Evolutionary conservation across 2,113 vertebrate genomes (phyloP).

Genomic region (Microcebus jonahi): DNA sequence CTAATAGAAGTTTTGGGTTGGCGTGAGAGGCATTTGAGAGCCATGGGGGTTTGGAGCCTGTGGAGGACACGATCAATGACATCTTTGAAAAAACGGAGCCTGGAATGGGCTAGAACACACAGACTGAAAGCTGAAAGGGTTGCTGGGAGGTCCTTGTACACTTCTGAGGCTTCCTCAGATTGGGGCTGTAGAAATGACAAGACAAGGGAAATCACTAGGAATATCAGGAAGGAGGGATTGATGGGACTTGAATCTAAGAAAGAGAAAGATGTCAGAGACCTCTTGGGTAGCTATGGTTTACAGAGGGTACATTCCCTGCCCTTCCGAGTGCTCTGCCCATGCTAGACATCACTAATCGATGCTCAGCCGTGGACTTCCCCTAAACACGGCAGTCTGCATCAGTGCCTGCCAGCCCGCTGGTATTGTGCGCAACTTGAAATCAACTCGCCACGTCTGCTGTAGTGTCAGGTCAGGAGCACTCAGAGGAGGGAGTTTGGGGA

Average conservation of each 20-base stretch:
- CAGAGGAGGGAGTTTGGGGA: background rate
- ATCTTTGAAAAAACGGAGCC: background rate
- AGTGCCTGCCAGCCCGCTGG: background rate
- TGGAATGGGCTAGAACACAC: background rate
- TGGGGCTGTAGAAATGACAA: background rate
- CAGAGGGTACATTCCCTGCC: no score
- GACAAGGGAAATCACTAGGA: background rate
- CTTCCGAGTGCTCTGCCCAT: background rate
- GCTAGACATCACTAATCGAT: conserved; percentile 25
- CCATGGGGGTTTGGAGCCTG: background rate
- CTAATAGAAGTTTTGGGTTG: background rate
- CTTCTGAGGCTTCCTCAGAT: background rate
- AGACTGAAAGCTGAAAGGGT: background rate
- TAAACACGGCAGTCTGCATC: background rate
- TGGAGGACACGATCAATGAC: background rate
- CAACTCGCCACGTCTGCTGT: background rate
- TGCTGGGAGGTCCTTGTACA: no score
- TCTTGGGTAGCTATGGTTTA: background rate
- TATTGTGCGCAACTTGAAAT: background rate
- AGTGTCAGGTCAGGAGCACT: background rate
- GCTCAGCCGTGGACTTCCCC: background rate
- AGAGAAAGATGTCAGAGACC: background rate
- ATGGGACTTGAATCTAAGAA: background rate
- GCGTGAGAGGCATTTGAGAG: background rate
- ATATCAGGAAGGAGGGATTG: background rate